Percentiles rank a stretch among this genome's conserved stretches.
These are phyloP conservation scores for Diaphora mendica DNA, from an alignment of 2,888 invertebrate species.

Conservation along the genomic window DNA sequence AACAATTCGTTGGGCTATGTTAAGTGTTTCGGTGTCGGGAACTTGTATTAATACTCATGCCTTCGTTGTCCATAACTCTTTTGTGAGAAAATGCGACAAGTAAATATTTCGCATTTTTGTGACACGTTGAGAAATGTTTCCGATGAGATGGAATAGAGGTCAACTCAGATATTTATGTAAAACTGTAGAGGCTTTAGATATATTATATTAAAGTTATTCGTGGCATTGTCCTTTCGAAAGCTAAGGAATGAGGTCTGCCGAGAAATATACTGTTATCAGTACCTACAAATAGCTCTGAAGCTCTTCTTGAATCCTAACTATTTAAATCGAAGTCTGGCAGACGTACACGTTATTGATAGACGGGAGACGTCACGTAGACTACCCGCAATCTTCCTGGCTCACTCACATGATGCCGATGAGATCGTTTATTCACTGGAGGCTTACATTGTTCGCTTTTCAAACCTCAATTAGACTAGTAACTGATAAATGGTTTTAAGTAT, in stretches of 20 bases:
- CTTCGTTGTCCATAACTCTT: constrained; percentile 32
- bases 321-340: no score
- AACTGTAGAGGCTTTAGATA: not conserved
- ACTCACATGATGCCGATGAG: not conserved
- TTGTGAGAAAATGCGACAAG: constrained; percentile 14
- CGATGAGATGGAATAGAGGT: not conserved
- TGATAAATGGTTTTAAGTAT: not conserved
- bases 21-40: constrained; percentile 49
- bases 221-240: not conserved
- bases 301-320: no score
- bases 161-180: not conserved
- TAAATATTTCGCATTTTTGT: constrained; percentile 13
- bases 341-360: no score
- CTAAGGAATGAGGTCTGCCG: not conserved
- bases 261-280: no score
- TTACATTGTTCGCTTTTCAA: no score
- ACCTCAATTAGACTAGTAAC: no score
- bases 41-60: constrained; percentile 43
- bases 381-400: not conserved
- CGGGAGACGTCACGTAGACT: not conserved
- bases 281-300: no score
- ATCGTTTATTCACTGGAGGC: not conserved
- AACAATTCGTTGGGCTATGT: constrained; percentile 43
- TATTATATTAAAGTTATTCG: not conserved
- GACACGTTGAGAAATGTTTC: not conserved